Conservation (phyloP, 2,888 invertebrate genomes). For the Amblyjoppa fuscipennis region DNA sequence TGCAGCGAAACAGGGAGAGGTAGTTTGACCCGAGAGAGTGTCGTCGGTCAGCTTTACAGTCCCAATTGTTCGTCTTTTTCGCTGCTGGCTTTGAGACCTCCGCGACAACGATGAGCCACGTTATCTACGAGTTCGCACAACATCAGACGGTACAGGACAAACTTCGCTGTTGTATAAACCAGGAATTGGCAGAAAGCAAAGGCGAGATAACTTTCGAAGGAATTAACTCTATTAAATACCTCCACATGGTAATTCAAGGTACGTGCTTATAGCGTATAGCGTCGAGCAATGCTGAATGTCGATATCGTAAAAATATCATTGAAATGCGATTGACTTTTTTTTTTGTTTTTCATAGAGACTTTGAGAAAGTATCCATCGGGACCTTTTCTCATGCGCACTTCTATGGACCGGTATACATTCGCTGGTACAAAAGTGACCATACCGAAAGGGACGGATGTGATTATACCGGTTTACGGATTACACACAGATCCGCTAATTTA, state of each 20-base stretch:
- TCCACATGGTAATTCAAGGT: background rate
- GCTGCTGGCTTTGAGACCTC: slow-evolving; percentile 79
- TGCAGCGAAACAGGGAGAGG: too few species aligned
- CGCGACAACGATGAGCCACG: slow-evolving; percentile 83
- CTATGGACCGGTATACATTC: too few species aligned
- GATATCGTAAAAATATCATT: too few species aligned
- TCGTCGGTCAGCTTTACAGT: too few species aligned
- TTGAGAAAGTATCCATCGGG: too few species aligned
- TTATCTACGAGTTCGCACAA: slow-evolving; percentile 81
- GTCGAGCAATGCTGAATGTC: background rate
- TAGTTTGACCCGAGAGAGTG: too few species aligned
- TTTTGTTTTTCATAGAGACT: too few species aligned
- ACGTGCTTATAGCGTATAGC: background rate
- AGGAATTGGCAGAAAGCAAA: slow-evolving; percentile 71
- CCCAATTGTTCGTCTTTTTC: slow-evolving; percentile 71
- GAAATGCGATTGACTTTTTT: too few species aligned
- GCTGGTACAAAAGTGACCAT: too few species aligned
- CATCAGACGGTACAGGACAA: slow-evolving; percentile 83
- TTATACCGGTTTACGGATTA: slow-evolving; percentile 65
- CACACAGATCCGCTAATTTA: slow-evolving; percentile 67
- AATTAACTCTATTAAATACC: background rate
- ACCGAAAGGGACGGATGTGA: too few species aligned
- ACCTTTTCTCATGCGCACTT: too few species aligned
- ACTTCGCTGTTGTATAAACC: slow-evolving; percentile 81
- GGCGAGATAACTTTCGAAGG: too few species aligned